Base-by-base conservation (phyloP, 92 coral and sea anemone species). In the Porites cylindrica region DNA sequence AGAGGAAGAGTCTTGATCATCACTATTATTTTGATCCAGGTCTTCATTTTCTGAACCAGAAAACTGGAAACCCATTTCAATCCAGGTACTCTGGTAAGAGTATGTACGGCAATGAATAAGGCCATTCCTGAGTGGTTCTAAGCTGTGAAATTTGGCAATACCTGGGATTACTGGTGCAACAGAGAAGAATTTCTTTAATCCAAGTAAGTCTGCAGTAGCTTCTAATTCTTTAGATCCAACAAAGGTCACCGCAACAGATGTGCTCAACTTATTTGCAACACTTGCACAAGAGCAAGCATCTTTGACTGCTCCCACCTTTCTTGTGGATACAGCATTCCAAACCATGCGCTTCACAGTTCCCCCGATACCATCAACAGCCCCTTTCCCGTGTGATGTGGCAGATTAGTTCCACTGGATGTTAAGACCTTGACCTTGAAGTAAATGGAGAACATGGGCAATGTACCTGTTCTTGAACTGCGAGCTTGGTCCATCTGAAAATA, bases 401-500 rank as follows among this genome's bases (percentile, higher is more conserved):
- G 89, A 89, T 67, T n/a, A 89, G 67, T 89, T 66, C 95, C 93
- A 92, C 16, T 54, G 60, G 60, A 12, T 54, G 60, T 54, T 54
- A 8, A 54, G 60, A 54, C 60, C 60, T 54, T 54, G 60, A 0
- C 60, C 12, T 54, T 54, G 60, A 14, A 91, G 89, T 51, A 64
- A 70, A 76, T 87, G 94, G 51, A 77, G 69, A 81, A 91, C 88
- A 66, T 83, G 53, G 17, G 86, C 94, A 24, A 87, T 56, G 61
- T 83, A 91, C 77, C 72, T 87, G 86, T 92, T 89, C 20, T 92
- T 88, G 47, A 91, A 91, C 66, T 90, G 87, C 20, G 88, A 91
- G 68, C 91, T 89, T 24, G 91, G 91, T 61, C 95, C 95, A 89
- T 92, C 95, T 62, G 95, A 92, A 62, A 86, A 92, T 19, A 89